A percentile compares a stretch with the other conserved stretches of the same genome.
These are phyloP conservation scores for Chaitophorus viminalis DNA, from an alignment of 2,888 invertebrate genomes.

Conservation along the genomic window DNA sequence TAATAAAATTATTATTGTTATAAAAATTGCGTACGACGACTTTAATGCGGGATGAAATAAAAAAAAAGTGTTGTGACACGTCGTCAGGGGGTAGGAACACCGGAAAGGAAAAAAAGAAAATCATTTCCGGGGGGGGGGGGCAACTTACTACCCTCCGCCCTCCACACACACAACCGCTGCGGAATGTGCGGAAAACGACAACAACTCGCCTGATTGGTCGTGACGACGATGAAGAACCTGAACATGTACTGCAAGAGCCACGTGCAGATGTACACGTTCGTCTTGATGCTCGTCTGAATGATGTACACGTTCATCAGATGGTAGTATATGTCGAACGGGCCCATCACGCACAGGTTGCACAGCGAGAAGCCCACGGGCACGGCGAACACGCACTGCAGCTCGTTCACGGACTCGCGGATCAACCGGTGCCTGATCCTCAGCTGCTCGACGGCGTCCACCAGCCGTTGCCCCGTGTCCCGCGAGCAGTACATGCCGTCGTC, in stretches of 20 bases:
- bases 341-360: conserved; percentile 56
- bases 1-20: too few relatives aligned
- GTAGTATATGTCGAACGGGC: conserved; percentile 58
- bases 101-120: too few relatives aligned
- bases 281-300: conserved; percentile 7
- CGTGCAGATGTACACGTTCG: neutral
- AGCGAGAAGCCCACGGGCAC: neutral
- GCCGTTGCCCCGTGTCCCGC: neutral
- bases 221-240: conserved; percentile 28
- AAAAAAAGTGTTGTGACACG: too few relatives aligned
- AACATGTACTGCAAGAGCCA: conserved; percentile 7
- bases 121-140: too few relatives aligned
- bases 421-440: conserved; percentile 39
- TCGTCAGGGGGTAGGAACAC: too few relatives aligned
- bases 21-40: too few relatives aligned
- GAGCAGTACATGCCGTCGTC: neutral
- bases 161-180: neutral
- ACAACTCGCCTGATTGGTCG: conserved; percentile 29
- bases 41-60: too few relatives aligned
- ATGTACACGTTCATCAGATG: conserved; percentile 6
- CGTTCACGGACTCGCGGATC: conserved; percentile 26
- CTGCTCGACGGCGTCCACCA: conserved; percentile 6
- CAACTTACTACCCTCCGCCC: too few relatives aligned
- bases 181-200: neutral
- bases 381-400: conserved; percentile 19